phyloP scores from a whole-genome alignment of 2,888 invertebrate species.

The Megastigmus dorsalis region DNA sequence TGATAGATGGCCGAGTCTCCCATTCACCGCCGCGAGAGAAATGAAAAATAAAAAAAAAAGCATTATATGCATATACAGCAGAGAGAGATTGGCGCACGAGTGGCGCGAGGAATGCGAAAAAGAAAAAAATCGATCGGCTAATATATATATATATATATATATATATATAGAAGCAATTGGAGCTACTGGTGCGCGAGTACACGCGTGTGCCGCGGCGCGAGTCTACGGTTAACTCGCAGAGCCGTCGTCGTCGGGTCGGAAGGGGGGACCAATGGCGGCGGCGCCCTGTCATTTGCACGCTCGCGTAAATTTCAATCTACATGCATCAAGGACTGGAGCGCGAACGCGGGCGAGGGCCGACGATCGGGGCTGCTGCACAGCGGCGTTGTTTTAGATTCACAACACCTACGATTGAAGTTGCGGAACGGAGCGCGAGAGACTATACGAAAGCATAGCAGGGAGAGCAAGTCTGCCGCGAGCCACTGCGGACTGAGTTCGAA shows the following conservation, averaged over 20 bases:
- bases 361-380: too few species aligned
- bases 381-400: conserved; percentile 1
- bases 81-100: too few species aligned
- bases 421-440: too few species aligned
- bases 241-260: too few species aligned
- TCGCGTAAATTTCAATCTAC: conserved; percentile 56
- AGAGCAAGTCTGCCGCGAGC: too few species aligned
- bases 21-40: background rate
- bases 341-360: background rate
- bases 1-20: conserved; percentile 17
- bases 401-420: conserved; percentile 14
- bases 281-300: conserved; percentile 26
- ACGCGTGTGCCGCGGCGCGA: too few species aligned
- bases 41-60: conserved; percentile 11
- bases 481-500: background rate
- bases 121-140: background rate
- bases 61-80: too few species aligned
- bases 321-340: conserved; percentile 47
- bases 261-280: background rate
- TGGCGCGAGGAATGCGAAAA: background rate
- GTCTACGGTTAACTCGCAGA: too few species aligned
- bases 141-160: background rate
- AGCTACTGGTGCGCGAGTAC: background rate
- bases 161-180: too few species aligned
- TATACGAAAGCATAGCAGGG: too few species aligned